Conservation (phyloP, 2,797 vertebrate genomes). For the Schizopygopsis malacanthus region DNA sequence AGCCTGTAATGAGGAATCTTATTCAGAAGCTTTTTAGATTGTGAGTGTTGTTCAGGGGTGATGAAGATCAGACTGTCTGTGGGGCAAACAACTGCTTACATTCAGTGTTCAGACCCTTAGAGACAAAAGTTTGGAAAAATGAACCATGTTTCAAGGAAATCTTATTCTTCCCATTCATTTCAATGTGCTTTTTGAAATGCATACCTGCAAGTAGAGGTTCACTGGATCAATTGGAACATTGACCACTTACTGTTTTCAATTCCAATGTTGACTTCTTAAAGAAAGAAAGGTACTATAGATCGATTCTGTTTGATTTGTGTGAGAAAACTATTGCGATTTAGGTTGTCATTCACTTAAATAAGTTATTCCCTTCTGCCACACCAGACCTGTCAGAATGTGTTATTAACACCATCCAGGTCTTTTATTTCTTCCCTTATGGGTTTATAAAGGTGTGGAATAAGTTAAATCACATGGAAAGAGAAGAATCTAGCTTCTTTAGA, state of each 20-base stretch:
- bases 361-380: neutral
- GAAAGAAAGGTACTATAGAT: neutral
- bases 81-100: neutral
- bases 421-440: conserved; percentile 29
- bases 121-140: neutral
- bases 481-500: conserved; percentile 16
- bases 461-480: neutral
- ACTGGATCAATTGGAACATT: neutral
- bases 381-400: neutral
- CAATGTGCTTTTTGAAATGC: neutral
- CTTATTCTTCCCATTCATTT: neutral
- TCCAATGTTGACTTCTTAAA: neutral
- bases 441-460: neutral
- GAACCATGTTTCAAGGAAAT: conserved; percentile 3
- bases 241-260: neutral
- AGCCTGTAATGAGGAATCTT: conserved; percentile 35
- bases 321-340: neutral
- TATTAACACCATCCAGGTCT: conserved; percentile 1
- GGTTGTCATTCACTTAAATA: neutral
- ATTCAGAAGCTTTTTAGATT: conserved; percentile 32
- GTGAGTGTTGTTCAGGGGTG: conserved; percentile 43
- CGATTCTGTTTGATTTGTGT: neutral
- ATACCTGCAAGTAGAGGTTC: neutral
- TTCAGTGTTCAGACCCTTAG: neutral
- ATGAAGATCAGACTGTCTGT: conserved; percentile 43